These are phyloP conservation scores for Amaurobius ferox DNA, from an alignment of 2,888 invertebrate species.

Conservation along the genomic window DNA sequence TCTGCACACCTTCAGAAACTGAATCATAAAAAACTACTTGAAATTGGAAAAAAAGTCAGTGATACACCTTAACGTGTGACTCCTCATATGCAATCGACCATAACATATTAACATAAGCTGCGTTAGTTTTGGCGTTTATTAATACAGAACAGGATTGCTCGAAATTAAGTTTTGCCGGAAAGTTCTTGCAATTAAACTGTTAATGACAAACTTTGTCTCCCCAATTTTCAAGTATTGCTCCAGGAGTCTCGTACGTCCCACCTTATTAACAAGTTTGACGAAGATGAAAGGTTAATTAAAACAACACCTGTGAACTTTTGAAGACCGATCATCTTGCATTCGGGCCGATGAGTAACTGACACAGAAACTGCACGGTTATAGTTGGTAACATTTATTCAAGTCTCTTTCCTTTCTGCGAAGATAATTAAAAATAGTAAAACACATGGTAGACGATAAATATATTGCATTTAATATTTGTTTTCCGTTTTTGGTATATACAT, in stretches of 20 bases:
- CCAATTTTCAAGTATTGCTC: neutral
- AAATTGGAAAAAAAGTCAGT: too few relatives aligned
- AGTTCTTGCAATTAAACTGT: conserved; percentile 6
- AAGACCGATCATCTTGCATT: conserved; percentile 57
- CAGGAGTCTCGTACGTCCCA: neutral
- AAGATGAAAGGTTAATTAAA: conserved; percentile 72
- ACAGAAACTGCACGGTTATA: neutral
- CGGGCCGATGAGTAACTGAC: neutral
- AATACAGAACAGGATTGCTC: neutral
- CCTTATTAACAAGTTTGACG: conserved; percentile 67
- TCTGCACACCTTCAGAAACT: too few relatives aligned
- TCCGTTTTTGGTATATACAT: too few relatives aligned
- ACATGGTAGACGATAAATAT: too few relatives aligned
- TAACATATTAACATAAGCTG: neutral
- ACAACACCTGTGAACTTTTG: conserved; percentile 63
- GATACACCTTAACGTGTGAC: too few relatives aligned
- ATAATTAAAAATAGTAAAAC: too few relatives aligned
- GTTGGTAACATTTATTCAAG: neutral
- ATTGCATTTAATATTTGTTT: too few relatives aligned
- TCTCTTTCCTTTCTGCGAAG: too few relatives aligned
- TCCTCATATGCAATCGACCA: neutral
- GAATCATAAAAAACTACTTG: too few relatives aligned
- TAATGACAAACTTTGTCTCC: neutral
- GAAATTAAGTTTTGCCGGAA: neutral
- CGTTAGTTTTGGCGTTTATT: neutral